These are phyloP conservation scores for Phodopus roborovskii DNA, from an alignment of 2,113 vertebrate genomes.

Conservation along the genomic window DNA sequence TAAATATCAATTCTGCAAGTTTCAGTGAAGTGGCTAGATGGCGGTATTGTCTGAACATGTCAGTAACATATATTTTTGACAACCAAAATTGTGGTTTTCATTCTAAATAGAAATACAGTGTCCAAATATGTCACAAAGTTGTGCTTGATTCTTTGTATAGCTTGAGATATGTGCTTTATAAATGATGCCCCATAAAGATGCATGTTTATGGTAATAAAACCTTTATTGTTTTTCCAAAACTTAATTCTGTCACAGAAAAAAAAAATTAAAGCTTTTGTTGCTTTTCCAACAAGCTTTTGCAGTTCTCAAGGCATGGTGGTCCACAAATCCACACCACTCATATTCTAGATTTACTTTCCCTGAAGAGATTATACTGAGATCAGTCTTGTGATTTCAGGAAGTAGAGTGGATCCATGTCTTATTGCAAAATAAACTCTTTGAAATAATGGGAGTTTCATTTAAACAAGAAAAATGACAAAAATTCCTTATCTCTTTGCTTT, in stretches of 20 bases:
- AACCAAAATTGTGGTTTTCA: neutral
- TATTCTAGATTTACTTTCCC: constrained; percentile 21
- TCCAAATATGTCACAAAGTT: constrained; percentile 1
- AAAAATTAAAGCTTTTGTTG: neutral
- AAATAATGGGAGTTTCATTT: constrained; percentile 49
- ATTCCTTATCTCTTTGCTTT: constrained; percentile 58
- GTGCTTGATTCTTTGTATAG: neutral
- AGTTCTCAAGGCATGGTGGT: neutral
- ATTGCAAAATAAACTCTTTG: constrained; percentile 35
- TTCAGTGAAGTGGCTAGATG: constrained; percentile 17
- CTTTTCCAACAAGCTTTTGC: neutral
- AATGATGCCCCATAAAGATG: neutral
- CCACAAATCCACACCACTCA: neutral
- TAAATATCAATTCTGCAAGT: neutral
- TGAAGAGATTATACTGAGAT: neutral
- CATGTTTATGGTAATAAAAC: neutral
- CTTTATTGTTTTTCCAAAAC: neutral
- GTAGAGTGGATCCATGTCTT: neutral
- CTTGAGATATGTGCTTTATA: constrained; percentile 18
- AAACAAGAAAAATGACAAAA: constrained; percentile 3
- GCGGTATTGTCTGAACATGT: neutral
- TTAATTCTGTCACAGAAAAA: constrained; percentile 24
- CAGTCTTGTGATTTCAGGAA: neutral
- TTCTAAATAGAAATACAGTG: neutral
- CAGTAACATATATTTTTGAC: neutral